Conservation (phyloP, 2,113 vertebrate genomes). For the Xiphophorus couchianus region DNA sequence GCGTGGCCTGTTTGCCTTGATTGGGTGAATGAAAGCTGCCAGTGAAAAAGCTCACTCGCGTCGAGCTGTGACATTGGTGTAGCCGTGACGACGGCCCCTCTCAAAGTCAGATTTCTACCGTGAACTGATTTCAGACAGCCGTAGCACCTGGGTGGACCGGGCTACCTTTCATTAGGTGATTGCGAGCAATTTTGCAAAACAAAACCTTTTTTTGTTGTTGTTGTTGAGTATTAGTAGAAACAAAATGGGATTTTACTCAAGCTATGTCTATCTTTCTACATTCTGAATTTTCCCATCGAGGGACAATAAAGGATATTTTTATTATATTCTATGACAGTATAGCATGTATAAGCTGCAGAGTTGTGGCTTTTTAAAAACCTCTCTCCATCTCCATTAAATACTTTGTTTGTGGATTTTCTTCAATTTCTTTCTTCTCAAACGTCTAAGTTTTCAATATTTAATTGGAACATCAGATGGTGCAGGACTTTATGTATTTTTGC, state of each 20-base stretch:
- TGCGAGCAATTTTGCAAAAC: constrained; percentile 11
- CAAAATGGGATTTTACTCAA: neutral
- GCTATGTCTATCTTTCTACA: neutral
- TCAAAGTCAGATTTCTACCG: constrained; percentile 39
- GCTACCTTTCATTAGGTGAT: constrained; percentile 7
- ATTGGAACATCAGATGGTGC: too few relatives aligned
- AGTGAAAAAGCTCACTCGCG: constrained; percentile 55
- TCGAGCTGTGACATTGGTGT: constrained; percentile 63
- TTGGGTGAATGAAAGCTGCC: constrained; percentile 67
- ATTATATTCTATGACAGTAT: too few relatives aligned
- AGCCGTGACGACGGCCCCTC: constrained; percentile 60
- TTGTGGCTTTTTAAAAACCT: too few relatives aligned
- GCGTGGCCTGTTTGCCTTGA: constrained; percentile 74
- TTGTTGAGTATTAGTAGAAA: neutral
- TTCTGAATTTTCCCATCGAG: neutral
- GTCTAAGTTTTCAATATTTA: too few relatives aligned
- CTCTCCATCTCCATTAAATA: neutral
- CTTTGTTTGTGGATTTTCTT: neutral
- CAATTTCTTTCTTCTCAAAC: neutral
- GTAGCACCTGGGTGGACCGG: constrained; percentile 15
- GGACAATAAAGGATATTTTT: too few relatives aligned
- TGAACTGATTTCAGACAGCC: constrained; percentile 58
- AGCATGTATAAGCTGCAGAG: too few relatives aligned
- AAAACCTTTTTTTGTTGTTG: too few relatives aligned
- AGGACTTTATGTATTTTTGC: too few relatives aligned